Evolutionary conservation across 2,797 vertebrate genomes (phyloP).

Genomic region (Eulemur coronatus): DNA sequence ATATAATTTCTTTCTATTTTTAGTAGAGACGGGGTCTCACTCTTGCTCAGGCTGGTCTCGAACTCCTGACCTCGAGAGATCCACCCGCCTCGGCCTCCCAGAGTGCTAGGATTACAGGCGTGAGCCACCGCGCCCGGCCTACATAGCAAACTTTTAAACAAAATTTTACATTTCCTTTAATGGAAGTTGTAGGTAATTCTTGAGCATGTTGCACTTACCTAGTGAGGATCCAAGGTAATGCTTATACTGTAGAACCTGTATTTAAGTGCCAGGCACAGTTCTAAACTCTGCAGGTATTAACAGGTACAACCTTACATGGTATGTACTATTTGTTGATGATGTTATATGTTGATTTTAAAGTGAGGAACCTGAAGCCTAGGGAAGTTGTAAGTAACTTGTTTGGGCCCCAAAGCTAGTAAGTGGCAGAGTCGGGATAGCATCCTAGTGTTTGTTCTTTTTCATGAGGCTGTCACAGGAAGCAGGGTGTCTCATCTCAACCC

Average conservation of each 20-base stretch:
- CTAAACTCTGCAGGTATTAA: neutral
- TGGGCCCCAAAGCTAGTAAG: neutral
- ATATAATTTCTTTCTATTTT: no score
- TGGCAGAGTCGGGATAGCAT: neutral
- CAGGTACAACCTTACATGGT: neutral
- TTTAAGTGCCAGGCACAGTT: neutral
- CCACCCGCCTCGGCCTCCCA: no score
- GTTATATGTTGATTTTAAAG: neutral
- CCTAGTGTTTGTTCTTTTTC: neutral
- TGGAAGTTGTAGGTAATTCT: neutral
- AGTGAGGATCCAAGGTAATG: neutral
- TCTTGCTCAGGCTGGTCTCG: no score
- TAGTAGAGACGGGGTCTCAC: no score
- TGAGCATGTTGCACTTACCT: neutral
- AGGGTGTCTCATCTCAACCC: neutral
- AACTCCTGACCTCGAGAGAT: no score
- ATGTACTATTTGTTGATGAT: neutral
- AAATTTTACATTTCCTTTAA: neutral
- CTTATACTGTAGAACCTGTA: neutral
- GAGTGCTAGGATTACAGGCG: no score
- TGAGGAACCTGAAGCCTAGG: neutral
- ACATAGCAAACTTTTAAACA: neutral
- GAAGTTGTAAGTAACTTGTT: neutral
- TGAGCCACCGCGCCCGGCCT: no score
- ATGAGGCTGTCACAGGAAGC: neutral